Evolutionary conservation across 2,888 invertebrate species (phyloP), one percentile per base, ranked within the genome.

Genomic region (Ctena decussata): DNA sequence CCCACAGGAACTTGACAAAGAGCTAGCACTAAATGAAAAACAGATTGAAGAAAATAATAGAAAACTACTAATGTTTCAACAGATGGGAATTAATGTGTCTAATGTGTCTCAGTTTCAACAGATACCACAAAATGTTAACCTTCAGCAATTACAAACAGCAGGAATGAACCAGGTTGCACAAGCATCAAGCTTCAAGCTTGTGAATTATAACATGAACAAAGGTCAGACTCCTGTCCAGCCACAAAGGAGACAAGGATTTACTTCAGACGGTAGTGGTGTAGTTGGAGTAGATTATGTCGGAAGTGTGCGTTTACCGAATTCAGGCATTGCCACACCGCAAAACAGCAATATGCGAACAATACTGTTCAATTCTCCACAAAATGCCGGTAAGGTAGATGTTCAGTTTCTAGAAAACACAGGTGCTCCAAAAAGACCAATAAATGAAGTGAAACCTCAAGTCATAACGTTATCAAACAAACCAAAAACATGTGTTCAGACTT

Each of bases 321-420:
- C 65, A 5, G 35, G 35, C 18, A 35, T 35, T 35, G 2, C 65
- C 15, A 18, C 30, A 18, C 72, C 24, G 72, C 41, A 21, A 27
- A 72, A 41, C 39, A 72, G 21, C 27, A 27, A 39, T 18, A n/a
- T 72, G n/a, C 18, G 70, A 15, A 37, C 72, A 11, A 72, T 46
- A 72, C 44, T 72, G 37, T 35, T 72, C 27, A 72, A 71, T 37
- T 44, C 44, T 30, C 21, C 44, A 41, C 72, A 70, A 37, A 70
- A 35, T 6, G 27, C 11, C 11, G 37, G 57, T 21, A 49, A 57
- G 71, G 44, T 80, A 24, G 80, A 80, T 69, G 71, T 82, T 37
- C 70, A 81, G 49, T 35, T 83, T 49, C 37, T 77, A 18, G 75
- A 83, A 24, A 82, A 70, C 71, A 74, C 70, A 57, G 71, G 77